Conservation (phyloP, 2,888 invertebrate genomes). For the Hyposoter dolosus region DNA sequence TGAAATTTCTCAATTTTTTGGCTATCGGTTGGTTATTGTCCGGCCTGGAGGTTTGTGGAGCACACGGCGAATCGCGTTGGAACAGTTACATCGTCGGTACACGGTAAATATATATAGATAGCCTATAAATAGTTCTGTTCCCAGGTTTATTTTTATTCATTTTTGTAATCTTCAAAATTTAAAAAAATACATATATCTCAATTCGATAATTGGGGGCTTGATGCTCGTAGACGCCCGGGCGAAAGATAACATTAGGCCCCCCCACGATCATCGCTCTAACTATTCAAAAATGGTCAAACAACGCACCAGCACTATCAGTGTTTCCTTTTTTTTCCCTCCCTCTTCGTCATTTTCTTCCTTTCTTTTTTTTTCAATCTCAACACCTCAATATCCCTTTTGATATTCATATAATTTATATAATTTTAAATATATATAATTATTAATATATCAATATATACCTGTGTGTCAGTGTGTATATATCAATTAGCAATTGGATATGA, state of each 20-base stretch:
- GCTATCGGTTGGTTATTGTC: conserved; percentile 52
- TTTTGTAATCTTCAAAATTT: conserved; percentile 82
- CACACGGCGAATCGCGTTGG: conserved; percentile 70
- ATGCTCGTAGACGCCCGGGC: conserved; percentile 55
- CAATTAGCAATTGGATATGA: conserved; percentile 78
- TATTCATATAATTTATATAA: conserved; percentile 56
- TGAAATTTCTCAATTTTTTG: conserved; percentile 22
- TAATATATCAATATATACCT: conserved; percentile 63
- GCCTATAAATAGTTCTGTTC: conserved; percentile 76
- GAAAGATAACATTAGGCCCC: conserved; percentile 51
- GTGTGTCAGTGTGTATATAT: conserved; percentile 71
- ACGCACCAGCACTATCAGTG: conserved; percentile 65
- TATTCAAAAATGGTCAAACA: conserved; percentile 79
- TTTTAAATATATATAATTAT: conserved; percentile 58
- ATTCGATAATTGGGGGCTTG: conserved; percentile 73
- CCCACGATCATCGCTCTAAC: conserved; percentile 75
- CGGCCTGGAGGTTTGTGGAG: conserved; percentile 34
- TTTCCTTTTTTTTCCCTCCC: conserved; percentile 68
- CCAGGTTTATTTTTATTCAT: conserved; percentile 74
- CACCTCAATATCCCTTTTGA: conserved; percentile 73
- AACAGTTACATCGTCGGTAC: conserved; percentile 73
- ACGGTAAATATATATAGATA: conserved; percentile 69
- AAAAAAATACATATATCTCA: conserved; percentile 85
- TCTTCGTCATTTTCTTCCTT: conserved; percentile 68
- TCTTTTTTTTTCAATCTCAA: conserved; percentile 68